Evolutionary conservation across 2,797 vertebrate species (phyloP), one percentile per base, ranked within the genome.

Genomic region (Pangasius mekongensis): DNA sequence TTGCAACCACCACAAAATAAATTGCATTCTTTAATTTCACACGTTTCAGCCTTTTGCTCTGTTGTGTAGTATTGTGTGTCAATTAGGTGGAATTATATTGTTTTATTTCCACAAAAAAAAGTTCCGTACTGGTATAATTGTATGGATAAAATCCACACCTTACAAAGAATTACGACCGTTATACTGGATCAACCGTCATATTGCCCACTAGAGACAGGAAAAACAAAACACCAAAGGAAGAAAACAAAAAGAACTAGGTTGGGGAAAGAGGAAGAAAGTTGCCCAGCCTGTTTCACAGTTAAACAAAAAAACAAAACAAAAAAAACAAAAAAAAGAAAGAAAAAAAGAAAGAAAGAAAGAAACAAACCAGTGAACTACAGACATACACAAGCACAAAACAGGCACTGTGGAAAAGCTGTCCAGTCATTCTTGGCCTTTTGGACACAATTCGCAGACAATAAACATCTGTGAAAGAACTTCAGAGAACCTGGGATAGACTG

Each of bases 381-480:
- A 82, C n/a, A 43, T 3, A 67, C 30, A 49, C 27, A 24, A 30
- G 47, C 9, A 84, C 64, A 84, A 52, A 84, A 54, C 64, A 54
- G n/a, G n/a, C 83, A 84, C 64, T 84, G 47, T 69, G 30, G n/a
- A 33, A 69, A 84, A 30, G 43, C 3, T 24, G 64, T 66, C 39
- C 14, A 83, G 62, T 83, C 62, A 83, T 49, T 47, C 82, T 66
- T 30, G 94, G 94, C 91, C 67, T 89, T 52, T 83, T 66, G 47
- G 47, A 69, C 86, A 85, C 7, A 64, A 62, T 62, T 83, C 39
- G 13, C 56, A 74, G 74, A 85, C 84, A 81, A 84, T 67, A 88
- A 86, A 87, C 8, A 76, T 85, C 62, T 67, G 20, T 83, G 71
- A 83, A 90, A 78, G 14, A 49, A 78, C 84, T 86, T 92, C 86